phyloP scores from a whole-genome alignment of 2,888 invertebrate species.

The Trissolcus brochymenae region DNA sequence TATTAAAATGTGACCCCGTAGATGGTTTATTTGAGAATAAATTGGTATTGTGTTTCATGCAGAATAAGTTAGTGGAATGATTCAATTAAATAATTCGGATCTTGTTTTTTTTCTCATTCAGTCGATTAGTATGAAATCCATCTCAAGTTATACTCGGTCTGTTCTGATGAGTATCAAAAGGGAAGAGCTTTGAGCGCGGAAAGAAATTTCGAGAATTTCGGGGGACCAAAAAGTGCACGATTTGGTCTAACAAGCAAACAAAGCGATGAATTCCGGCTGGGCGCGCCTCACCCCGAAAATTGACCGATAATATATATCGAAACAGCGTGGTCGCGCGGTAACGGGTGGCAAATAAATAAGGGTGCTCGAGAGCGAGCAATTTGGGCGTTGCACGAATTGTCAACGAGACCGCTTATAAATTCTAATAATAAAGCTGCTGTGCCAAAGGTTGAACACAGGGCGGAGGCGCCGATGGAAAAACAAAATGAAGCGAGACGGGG shows the following conservation, averaged over 20 bases:
- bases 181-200: too few species aligned
- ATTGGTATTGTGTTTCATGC: too few species aligned
- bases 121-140: too few species aligned
- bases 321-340: constrained; percentile 54
- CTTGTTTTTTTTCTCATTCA: too few species aligned
- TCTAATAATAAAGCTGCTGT: constrained; percentile 70
- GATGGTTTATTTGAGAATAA: background rate
- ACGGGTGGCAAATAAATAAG: constrained; percentile 71
- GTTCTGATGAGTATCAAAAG: too few species aligned
- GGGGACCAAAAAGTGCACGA: constrained; percentile 49
- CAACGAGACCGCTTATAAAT: constrained; percentile 74
- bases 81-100: too few species aligned
- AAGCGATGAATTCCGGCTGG: constrained; percentile 75
- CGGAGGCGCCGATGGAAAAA: constrained; percentile 51
- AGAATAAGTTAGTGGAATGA: too few species aligned
- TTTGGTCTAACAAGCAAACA: constrained; percentile 65
- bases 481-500: constrained; percentile 58
- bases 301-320: constrained; percentile 71
- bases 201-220: background rate
- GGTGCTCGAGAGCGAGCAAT: constrained; percentile 63
- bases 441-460: constrained; percentile 45
- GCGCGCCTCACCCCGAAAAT: constrained; percentile 72
- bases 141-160: too few species aligned
- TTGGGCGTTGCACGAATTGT: constrained; percentile 73
- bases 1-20: background rate